A percentile compares a stretch with the other conserved stretches of the same genome.
phyloP scores from a whole-genome alignment of 2,888 invertebrate species.

The Tillus elongatus region DNA sequence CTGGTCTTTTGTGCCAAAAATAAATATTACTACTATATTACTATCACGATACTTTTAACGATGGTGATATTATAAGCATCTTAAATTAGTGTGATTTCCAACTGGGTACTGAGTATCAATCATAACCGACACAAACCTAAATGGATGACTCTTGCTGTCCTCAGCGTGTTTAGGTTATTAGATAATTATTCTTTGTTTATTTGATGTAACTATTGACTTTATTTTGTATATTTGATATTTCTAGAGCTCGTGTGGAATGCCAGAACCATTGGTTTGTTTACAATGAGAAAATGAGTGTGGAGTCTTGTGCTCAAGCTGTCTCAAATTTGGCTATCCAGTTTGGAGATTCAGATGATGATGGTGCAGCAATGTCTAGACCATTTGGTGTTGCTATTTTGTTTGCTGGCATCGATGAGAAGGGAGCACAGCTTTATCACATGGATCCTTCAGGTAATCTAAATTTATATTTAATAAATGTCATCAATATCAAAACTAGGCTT shows the following conservation, averaged over 20 bases:
- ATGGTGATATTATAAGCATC: too few species aligned
- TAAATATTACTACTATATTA: too few species aligned
- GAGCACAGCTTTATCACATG: conserved; percentile 95
- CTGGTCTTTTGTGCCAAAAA: too few species aligned
- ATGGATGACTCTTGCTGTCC: too few species aligned
- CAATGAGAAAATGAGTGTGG: conserved; percentile 92
- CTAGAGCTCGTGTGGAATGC: conserved; percentile 85
- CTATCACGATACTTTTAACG: too few species aligned
- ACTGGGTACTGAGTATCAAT: too few species aligned
- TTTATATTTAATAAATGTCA: conserved; percentile 2
- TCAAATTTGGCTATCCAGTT: conserved; percentile 99
- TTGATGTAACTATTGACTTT: conserved; percentile 1
- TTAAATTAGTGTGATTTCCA: too few species aligned
- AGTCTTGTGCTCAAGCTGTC: conserved; percentile 96
- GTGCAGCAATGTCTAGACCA: conserved; percentile 90
- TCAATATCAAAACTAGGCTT: too few species aligned
- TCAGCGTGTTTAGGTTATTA: too few species aligned
- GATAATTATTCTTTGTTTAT: not conserved
- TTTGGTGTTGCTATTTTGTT: conserved; percentile 99
- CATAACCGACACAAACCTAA: too few species aligned
- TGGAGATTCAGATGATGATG: conserved; percentile 95
- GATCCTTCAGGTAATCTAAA: conserved; percentile 78
- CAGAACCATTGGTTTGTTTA: conserved; percentile 98
- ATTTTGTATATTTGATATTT: conserved; percentile 27
- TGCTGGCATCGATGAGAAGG: conserved; percentile 89